phyloP scores from a whole-genome alignment of 2,888 invertebrate genomes.

The Lithophane semibrunnea region DNA sequence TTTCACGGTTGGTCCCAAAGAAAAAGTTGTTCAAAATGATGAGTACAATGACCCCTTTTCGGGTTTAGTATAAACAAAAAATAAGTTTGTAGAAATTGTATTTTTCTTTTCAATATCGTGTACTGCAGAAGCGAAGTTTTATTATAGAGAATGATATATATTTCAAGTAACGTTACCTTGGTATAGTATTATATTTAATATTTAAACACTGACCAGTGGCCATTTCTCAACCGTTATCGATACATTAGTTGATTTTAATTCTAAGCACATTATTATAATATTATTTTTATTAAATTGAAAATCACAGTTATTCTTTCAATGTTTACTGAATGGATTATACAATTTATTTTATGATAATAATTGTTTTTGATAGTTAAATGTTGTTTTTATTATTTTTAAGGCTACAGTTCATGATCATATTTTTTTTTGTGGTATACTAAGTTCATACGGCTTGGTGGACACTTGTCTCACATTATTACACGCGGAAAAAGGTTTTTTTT shows the following conservation, averaged over 20 bases:
- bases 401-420: constrained; percentile 40
- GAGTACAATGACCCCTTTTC: no score
- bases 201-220: constrained; percentile 43
- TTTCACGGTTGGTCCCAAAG: no score
- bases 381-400: constrained; percentile 55
- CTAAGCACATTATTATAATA: constrained; percentile 11
- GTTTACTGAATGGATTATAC: constrained; percentile 40
- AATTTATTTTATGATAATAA: constrained; percentile 55
- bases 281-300: constrained; percentile 32
- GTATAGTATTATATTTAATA: constrained; percentile 61
- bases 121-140: constrained; percentile 18
- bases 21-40: no score
- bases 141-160: constrained; percentile 23
- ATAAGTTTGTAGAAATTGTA: no score
- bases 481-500: no score
- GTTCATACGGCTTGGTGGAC: constrained; percentile 33
- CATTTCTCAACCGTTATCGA: constrained; percentile 30
- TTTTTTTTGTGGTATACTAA: constrained; percentile 27
- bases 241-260: constrained; percentile 25
- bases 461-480: no score
- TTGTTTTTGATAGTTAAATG: constrained; percentile 49
- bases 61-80: no score
- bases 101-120: no score
- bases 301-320: constrained; percentile 28
- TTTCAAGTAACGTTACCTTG: constrained; percentile 62